Conservation (phyloP, 2,888 invertebrate genomes). For the Cremastinae sp. region DNA sequence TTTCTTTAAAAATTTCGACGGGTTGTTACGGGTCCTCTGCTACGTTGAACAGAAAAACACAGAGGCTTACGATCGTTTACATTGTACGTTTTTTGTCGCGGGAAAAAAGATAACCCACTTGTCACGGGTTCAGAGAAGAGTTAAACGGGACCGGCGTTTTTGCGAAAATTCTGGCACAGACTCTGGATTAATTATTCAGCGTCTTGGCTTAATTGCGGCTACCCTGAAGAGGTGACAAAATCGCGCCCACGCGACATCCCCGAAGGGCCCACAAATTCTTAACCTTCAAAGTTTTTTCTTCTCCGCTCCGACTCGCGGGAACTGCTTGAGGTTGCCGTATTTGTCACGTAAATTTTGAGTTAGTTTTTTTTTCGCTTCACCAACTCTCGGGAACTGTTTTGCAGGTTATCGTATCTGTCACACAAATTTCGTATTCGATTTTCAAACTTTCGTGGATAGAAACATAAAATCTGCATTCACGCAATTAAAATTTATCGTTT, state of each 20-base stretch:
- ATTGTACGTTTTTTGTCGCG: slow-evolving; percentile 3
- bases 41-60: slow-evolving; percentile 24
- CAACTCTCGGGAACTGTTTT: too few species aligned
- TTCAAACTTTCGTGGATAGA: too few species aligned
- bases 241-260: slow-evolving; percentile 35
- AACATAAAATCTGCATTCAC: too few species aligned
- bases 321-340: too few species aligned
- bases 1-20: slow-evolving; percentile 44
- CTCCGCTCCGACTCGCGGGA: slow-evolving; percentile 20
- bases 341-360: too few species aligned
- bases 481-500: too few species aligned
- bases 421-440: too few species aligned
- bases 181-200: slow-evolving; percentile 69
- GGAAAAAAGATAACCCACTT: too few species aligned
- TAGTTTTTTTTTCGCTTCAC: too few species aligned
- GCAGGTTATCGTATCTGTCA: too few species aligned
- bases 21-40: slow-evolving; percentile 19
- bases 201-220: slow-evolving; percentile 67
- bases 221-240: slow-evolving; percentile 65
- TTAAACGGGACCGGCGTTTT: slow-evolving; percentile 3
- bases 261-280: slow-evolving; percentile 30
- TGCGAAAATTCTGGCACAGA: slow-evolving; percentile 46
- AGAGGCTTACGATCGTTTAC: slow-evolving; percentile 11
- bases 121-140: neutral
- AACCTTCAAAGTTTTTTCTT: slow-evolving; percentile 12